Conservation (phyloP, 2,888 invertebrate species). For the Orthosia gothica region DNA sequence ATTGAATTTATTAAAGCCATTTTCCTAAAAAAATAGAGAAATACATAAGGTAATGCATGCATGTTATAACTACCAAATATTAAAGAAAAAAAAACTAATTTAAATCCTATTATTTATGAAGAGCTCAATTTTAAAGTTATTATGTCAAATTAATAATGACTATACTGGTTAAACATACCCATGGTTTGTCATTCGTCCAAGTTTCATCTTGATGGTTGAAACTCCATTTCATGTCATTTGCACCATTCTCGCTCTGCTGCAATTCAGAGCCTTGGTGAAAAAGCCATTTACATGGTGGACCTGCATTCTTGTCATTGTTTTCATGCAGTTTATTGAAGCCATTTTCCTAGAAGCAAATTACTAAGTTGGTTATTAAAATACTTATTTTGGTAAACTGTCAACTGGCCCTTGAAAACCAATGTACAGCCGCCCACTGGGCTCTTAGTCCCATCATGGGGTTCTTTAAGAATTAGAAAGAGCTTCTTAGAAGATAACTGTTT, state of each 20-base stretch:
- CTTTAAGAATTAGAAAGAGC: neutral
- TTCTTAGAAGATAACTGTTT: too few relatives aligned
- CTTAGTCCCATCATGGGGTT: neutral
- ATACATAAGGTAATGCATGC: neutral
- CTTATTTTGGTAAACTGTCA: neutral
- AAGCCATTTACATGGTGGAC: constrained; percentile 76
- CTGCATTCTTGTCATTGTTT: constrained; percentile 77
- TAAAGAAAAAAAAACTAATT: neutral
- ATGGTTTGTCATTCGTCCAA: constrained; percentile 90
- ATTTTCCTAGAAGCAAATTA: constrained; percentile 23
- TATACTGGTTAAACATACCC: constrained; percentile 79
- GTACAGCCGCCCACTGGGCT: neutral
- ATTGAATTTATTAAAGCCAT: constrained; percentile 39
- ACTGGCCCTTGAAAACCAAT: neutral
- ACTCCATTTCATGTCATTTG: constrained; percentile 85
- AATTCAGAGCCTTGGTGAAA: constrained; percentile 77
- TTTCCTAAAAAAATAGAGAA: constrained; percentile 50
- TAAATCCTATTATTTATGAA: neutral
- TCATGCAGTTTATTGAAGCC: constrained; percentile 36
- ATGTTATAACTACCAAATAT: neutral
- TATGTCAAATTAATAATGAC: neutral
- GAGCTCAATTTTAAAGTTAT: neutral
- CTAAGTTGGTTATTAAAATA: neutral
- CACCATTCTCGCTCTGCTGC: constrained; percentile 73
- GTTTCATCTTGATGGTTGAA: constrained; percentile 84